These are phyloP conservation scores for Andrena bucephala DNA, from an alignment of 2,888 invertebrate genomes.

Conservation along the genomic window DNA sequence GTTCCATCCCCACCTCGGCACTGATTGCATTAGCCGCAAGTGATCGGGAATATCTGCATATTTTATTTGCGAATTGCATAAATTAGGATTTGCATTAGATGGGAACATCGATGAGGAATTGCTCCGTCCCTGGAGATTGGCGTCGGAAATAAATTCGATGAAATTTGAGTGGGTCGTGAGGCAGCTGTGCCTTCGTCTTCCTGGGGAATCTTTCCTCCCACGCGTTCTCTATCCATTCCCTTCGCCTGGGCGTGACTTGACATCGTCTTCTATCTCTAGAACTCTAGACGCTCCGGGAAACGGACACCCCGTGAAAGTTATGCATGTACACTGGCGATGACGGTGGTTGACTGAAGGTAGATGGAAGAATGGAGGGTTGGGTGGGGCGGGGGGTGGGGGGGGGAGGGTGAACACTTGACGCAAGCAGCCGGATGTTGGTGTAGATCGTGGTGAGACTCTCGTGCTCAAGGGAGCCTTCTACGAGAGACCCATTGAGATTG, in stretches of 20 bases:
- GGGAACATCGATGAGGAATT: slow-evolving; percentile 13
- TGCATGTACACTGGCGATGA: slow-evolving; percentile 47
- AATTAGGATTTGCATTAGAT: slow-evolving; percentile 22
- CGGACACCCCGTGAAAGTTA: slow-evolving; percentile 49
- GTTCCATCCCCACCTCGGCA: not conserved
- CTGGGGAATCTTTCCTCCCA: slow-evolving; percentile 36
- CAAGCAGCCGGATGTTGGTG: slow-evolving; percentile 73
- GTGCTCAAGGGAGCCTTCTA: slow-evolving; percentile 73
- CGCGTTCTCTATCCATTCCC: slow-evolving; percentile 25
- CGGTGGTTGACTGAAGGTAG: slow-evolving; percentile 42
- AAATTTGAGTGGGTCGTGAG: slow-evolving; percentile 47
- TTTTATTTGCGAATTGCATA: not conserved
- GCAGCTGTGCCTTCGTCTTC: slow-evolving; percentile 35
- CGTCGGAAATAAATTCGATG: slow-evolving; percentile 44
- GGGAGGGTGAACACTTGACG: slow-evolving; percentile 67
- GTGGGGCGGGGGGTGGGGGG: slow-evolving; percentile 56
- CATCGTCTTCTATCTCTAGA: slow-evolving; percentile 14
- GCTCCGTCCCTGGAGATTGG: not conserved
- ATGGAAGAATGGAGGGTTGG: slow-evolving; percentile 63
- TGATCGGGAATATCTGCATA: slow-evolving; percentile 13
- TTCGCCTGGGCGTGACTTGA: slow-evolving; percentile 19
- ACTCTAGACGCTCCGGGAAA: slow-evolving; percentile 33
- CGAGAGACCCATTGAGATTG: slow-evolving; percentile 75
- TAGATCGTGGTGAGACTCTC: slow-evolving; percentile 73
- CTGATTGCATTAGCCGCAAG: not conserved